Conservation (phyloP, 1,140 invertebrate species). For the Metaphire vulgaris region DNA sequence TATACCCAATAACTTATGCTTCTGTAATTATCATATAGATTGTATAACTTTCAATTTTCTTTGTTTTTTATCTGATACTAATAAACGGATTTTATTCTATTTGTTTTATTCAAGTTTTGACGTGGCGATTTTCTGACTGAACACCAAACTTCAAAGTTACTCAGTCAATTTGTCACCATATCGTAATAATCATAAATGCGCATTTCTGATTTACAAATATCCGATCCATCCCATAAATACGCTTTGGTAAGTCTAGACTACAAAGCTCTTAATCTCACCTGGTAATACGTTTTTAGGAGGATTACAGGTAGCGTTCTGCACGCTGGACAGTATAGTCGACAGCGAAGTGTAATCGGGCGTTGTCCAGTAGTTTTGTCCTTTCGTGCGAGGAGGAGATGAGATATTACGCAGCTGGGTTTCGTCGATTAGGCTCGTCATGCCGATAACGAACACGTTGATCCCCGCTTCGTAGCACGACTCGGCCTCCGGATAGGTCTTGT, state of each 20-base stretch:
- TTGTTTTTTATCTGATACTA: too few relatives aligned
- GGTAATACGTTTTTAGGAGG: background rate
- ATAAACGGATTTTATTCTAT: too few relatives aligned
- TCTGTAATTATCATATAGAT: too few relatives aligned
- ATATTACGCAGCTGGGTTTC: constrained; percentile 17
- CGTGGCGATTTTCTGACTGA: too few relatives aligned
- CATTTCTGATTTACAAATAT: background rate
- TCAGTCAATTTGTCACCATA: too few relatives aligned
- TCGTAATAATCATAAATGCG: background rate
- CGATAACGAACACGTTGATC: constrained; percentile 16
- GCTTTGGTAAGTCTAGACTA: too few relatives aligned
- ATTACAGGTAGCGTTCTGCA: constrained; percentile 13
- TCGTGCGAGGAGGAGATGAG: constrained; percentile 21
- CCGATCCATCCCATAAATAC: too few relatives aligned
- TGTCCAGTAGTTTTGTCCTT: constrained; percentile 24
- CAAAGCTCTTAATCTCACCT: too few relatives aligned
- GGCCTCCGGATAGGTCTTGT: constrained; percentile 13
- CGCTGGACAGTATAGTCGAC: background rate
- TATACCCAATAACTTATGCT: too few relatives aligned
- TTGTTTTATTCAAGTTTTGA: too few relatives aligned
- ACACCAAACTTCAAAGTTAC: too few relatives aligned
- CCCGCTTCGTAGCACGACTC: constrained; percentile 5
- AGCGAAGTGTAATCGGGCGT: constrained; percentile 12
- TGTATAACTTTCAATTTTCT: too few relatives aligned
- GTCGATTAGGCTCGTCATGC: constrained; percentile 20